Evolutionary conservation across 2,797 vertebrate species (phyloP), one percentile per base, ranked within the genome.

Genomic region (Heliangelus exortis): DNA sequence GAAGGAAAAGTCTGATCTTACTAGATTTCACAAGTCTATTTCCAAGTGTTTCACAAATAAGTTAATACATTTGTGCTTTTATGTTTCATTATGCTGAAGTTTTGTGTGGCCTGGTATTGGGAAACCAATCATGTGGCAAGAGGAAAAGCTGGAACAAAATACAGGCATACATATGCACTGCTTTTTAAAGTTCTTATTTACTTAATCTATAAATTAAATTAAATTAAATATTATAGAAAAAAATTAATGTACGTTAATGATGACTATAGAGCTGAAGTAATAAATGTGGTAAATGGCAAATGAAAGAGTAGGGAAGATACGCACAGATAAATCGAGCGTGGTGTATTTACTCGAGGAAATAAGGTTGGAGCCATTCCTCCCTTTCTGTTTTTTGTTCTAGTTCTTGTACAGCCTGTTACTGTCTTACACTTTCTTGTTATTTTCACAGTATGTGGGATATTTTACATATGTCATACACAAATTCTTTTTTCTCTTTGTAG

Each of bases 381-480:
- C 14, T 47, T 77, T 90, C 20, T 68, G 4, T 63, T 85, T 41
- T 69, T 87, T 83, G 19, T 66, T 87, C 73, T 77, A 61, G 23
- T 59, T 83, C 25, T 63, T 84, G 9, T 65, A 12, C 12, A 22
- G 7, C 34, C 34, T 82, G 33, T 50, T 16, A 11, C 21, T 73
- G 12, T 76, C 10, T 68, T 75, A 21, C 13, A 66, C 7, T 4
- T 74, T 47, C 25, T 39, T 84, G 29, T 62, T 87, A 71, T 80
- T 91, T 85, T 76, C 59, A 53, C 25, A 53, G 29, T 5, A 2
- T 67, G 31, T 20, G 15, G 23, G 21, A 22, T 71, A 41, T 85
- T 91, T 80, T 85, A 4, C 13, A 7, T 68, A 34, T 0, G 0
- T 80, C 39, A 33, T 21, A 45, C 66, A 48, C 8, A 36, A 16